These are phyloP conservation scores for Nasonia longicornis DNA, from an alignment of 1,140 invertebrate species.

Conservation along the genomic window DNA sequence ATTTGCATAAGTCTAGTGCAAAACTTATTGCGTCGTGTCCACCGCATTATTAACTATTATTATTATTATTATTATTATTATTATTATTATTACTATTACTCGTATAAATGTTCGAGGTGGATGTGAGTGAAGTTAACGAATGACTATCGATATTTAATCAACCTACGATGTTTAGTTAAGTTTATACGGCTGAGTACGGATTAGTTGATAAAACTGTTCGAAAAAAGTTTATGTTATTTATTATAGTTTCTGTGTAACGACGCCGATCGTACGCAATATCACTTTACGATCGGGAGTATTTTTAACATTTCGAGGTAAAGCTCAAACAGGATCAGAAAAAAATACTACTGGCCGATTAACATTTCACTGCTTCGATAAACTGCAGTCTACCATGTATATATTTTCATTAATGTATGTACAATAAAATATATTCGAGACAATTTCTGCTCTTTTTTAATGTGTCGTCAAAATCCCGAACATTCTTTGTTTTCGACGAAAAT, in stretches of 20 bases:
- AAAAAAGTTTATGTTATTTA: not conserved
- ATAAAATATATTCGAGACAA: slow-evolving; percentile 61
- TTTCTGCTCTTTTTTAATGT: too few species aligned
- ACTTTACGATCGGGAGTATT: too few species aligned
- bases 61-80: not conserved
- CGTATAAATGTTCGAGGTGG: not conserved
- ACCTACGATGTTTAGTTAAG: not conserved
- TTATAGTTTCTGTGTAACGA: not conserved
- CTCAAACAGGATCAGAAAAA: slow-evolving; percentile 37
- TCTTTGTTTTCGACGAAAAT: not conserved
- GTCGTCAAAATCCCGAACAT: not conserved
- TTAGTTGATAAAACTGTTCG: not conserved
- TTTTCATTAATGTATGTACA: slow-evolving; percentile 70
- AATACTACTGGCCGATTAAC: slow-evolving; percentile 38
- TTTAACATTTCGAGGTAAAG: not conserved
- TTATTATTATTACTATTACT: not conserved
- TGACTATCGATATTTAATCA: not conserved
- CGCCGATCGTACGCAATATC: not conserved
- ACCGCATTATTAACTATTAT: not conserved
- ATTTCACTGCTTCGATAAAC: slow-evolving; percentile 65
- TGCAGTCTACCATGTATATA: slow-evolving; percentile 70
- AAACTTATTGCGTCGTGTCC: not conserved
- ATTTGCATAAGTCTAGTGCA: not conserved
- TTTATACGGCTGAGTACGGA: not conserved
- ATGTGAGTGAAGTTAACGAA: not conserved